phyloP scores from a whole-genome alignment of 2,797 vertebrate genomes.

The Anableps anableps region DNA sequence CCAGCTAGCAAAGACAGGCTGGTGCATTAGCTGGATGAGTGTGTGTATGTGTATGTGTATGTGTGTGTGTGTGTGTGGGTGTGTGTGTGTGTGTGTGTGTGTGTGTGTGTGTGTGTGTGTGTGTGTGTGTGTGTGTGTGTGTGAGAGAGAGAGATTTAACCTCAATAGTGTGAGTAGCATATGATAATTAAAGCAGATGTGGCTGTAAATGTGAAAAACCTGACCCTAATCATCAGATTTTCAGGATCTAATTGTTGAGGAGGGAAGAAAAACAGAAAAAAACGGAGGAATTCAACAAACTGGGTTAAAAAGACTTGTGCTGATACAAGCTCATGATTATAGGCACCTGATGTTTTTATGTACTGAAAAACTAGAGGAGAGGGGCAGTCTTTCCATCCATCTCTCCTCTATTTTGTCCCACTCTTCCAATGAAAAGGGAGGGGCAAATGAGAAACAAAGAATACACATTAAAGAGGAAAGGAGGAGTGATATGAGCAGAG shows the following conservation, averaged over 20 bases:
- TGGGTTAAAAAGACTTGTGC: constrained; percentile 27
- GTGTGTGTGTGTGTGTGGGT: constrained; percentile 37
- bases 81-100: constrained; percentile 28
- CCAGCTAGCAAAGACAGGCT: constrained; percentile 55
- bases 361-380: constrained; percentile 17
- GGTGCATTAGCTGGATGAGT: constrained; percentile 74
- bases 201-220: constrained; percentile 45
- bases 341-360: constrained; percentile 17
- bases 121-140: constrained; percentile 36
- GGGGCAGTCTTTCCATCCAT: constrained; percentile 47
- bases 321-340: constrained; percentile 6
- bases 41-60: constrained; percentile 34
- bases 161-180: constrained; percentile 53
- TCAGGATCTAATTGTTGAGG: constrained; percentile 47
- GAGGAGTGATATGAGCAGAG: neutral
- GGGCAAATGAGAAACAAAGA: constrained; percentile 12
- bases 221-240: constrained; percentile 35
- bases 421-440: constrained; percentile 37
- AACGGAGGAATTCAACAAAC: neutral
- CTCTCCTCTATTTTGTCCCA: constrained; percentile 42
- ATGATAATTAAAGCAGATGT: constrained; percentile 64
- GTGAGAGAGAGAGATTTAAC: constrained; percentile 13
- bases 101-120: constrained; percentile 36
- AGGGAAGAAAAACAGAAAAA: constrained; percentile 26
- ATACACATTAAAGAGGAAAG: constrained; percentile 6